phyloP scores from a whole-genome alignment of 2,113 vertebrate genomes.

The Zosterops borbonicus region DNA sequence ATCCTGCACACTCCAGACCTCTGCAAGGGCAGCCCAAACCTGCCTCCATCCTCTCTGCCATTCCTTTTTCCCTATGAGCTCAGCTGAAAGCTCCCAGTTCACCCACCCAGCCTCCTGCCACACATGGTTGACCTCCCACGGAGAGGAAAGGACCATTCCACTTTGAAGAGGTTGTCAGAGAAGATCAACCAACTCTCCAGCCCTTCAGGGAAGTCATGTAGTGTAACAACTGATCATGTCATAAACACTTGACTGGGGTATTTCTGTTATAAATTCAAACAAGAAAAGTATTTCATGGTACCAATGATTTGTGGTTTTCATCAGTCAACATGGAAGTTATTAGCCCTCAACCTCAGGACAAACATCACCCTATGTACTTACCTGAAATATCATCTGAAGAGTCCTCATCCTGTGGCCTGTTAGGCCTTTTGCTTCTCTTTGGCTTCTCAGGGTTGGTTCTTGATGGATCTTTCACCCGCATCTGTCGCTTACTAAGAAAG shows the following conservation, averaged over 20 bases:
- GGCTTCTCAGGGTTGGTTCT: slow-evolving; percentile 85
- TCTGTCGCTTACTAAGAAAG: slow-evolving; percentile 80
- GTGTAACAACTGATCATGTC: not conserved
- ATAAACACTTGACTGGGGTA: not conserved
- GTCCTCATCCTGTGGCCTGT: slow-evolving; percentile 89
- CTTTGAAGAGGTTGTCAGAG: not conserved
- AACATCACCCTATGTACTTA: slow-evolving; percentile 56
- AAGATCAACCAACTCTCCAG: not conserved
- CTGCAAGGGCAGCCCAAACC: not conserved
- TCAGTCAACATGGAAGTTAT: not conserved
- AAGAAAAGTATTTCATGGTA: not conserved
- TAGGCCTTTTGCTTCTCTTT: slow-evolving; percentile 88
- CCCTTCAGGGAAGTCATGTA: not conserved
- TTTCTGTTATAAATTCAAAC: not conserved
- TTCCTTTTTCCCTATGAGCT: not conserved
- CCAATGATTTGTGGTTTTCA: not conserved
- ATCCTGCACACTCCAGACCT: not conserved
- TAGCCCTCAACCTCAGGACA: not conserved
- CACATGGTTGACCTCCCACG: rapidly evolving
- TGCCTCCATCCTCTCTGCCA: not conserved
- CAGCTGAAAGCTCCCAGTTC: not conserved
- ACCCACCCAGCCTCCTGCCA: not conserved
- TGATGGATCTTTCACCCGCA: slow-evolving; percentile 95
- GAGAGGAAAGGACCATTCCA: not conserved
- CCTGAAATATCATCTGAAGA: slow-evolving; percentile 95